Evolutionary conservation across 2,888 invertebrate genomes (phyloP), one percentile per base, ranked within the genome.

Genomic region (Agonopterix heracliana): DNA sequence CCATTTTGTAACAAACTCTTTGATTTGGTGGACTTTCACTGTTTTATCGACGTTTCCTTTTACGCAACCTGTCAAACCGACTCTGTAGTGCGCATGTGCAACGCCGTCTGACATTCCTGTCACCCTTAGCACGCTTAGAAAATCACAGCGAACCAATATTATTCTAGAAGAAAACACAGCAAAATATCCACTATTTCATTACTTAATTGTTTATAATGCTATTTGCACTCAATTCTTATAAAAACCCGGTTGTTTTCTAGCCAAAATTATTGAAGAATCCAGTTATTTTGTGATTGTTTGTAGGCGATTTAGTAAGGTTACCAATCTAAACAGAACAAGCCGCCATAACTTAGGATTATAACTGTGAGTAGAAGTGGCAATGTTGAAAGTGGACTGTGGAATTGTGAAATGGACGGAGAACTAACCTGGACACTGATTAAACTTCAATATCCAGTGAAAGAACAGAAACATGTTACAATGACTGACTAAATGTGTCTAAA

Each of bases 31-130:
- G 26, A 26, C 46, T 34, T 46, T 41, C 42, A 55, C 76, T 77
- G 75, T 68, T 82, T 83, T 85, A 84, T 78, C 83, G 83, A 83
- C 81, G 62, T 60, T 55, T 59, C 59, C 60, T 55, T 60, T 56
- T 59, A 65, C 68, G 68, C 60, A 61, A 59, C 60, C 63, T 81
- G 77, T 81, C 83, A 81, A 71, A 77, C 64, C 49, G 42, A 51
- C 34, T 14, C 49, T 44, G 34, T 35, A 68, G 26, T 59, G 79
- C 84, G 85, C 85, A 84, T 81, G 83, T 68, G 69, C 69, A 4
- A 9, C 55, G 54, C 51, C 55, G 51, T 68, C 66, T 84, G 84
- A 81, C 86, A 84, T 67, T 64, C 63, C 68, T 78, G 77, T 71
- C 76, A 78, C 71, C 72, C 61, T 53, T 71, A 68, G 71, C 79